Base-by-base conservation (phyloP, 2,797 vertebrate genomes). In the Spheniscus humboldti region DNA sequence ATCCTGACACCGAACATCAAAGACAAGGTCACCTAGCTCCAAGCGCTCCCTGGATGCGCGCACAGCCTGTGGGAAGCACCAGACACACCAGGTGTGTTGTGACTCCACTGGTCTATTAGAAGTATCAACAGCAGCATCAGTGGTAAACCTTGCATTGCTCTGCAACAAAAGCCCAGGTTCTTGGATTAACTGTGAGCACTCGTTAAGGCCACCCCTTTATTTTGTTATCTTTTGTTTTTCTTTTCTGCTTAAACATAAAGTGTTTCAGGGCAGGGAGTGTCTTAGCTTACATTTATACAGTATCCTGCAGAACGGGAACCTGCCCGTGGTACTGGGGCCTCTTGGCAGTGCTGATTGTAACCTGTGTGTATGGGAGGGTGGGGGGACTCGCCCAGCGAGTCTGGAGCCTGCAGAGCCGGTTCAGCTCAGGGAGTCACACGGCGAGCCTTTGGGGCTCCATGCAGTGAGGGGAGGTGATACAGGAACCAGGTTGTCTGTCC, bases 1-100 rank as follows among this genome's bases (percentile, higher is more conserved):
- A 33, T 83, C 45, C 55, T 4, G 3, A 69, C 52, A 82, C 14
- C 33, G n/a, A 73, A 1, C 47, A 64, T 86, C 86, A 94, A 86
- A 93, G 47, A n/a, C 25, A 22, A 87, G 10, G 37, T 64, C 4
- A 10, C 24, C n/a, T 23, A 57, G 27, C n/a, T 84, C 31, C 41
- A 39, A 50, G 33, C 3, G 2, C 30, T 85, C 31, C 57, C 22
- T 0, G 0, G 35, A 48, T 35, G 43, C 1, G 2, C 2, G 2
- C 11, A 2, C 13, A 60, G 47, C 17, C 56, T 30, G 8, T 71
- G 37, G 86, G 64, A 85, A 82, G 77, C 30, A 67, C 9, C 17
- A 50, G 52, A 5, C 22, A 31, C 27, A 64, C 41, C 90, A 89
- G 74, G 16, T 62, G 60, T 64, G 45, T 39, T 48, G 47, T 63